Evolutionary conservation across 2,113 vertebrate species (phyloP).

Genomic region (Chionomys nivalis): DNA sequence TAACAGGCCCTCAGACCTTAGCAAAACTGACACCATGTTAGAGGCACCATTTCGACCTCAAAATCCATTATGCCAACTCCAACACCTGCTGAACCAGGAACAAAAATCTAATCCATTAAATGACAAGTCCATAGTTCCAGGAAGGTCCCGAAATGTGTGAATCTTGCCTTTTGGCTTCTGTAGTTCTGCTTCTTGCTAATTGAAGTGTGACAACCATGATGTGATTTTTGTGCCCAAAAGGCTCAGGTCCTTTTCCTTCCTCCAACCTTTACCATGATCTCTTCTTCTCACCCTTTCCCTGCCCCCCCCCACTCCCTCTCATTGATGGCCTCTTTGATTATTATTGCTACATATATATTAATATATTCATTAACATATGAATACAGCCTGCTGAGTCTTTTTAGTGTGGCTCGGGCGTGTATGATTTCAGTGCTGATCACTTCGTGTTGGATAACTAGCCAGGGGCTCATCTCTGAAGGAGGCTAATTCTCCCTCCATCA

Average conservation of each 20-base stretch:
- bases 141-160: neutral
- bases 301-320: neutral
- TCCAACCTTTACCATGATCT: neutral
- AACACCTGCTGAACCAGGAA: neutral
- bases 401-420: neutral
- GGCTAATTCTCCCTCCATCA: neutral
- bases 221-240: neutral
- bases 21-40: neutral
- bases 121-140: neutral
- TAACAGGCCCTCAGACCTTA: neutral
- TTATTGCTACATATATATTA: neutral
- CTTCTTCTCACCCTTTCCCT: neutral
- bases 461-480: neutral
- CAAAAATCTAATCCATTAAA: neutral
- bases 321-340: neutral
- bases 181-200: neutral
- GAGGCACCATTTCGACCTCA: neutral
- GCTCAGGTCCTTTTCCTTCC: neutral
- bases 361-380: neutral
- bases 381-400: neutral
- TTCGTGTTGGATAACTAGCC: neutral
- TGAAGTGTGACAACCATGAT: neutral
- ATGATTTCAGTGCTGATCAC: neutral
- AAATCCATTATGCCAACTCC: neutral
- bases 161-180: neutral